phyloP scores from a whole-genome alignment of 2,113 vertebrate genomes.

The Tichodroma muraria region DNA sequence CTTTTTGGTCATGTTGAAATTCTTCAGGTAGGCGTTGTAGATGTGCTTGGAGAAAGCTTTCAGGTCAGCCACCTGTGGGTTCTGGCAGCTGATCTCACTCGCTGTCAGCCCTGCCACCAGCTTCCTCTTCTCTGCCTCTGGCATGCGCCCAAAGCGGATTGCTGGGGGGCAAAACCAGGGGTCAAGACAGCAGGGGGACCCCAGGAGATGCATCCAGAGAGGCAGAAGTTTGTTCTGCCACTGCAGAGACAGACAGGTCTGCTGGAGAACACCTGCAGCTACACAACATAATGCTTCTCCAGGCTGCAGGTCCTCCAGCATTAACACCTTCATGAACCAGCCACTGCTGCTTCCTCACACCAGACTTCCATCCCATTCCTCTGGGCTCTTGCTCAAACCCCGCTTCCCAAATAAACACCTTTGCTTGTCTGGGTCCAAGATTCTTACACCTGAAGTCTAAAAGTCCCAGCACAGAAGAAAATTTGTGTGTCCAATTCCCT shows the following conservation, averaged over 20 bases:
- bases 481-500: not conserved
- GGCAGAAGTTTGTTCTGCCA: not conserved
- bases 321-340: not conserved
- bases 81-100: conserved; percentile 73
- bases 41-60: conserved; percentile 93
- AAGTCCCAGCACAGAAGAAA: not conserved
- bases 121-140: conserved; percentile 94
- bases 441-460: not conserved
- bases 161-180: conserved; percentile 62
- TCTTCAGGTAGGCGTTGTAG: conserved; percentile 92
- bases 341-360: not conserved
- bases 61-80: conserved; percentile 85
- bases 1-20: conserved; percentile 98
- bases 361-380: not conserved
- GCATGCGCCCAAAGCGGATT: conserved; percentile 96
- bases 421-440: not conserved
- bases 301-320: not conserved
- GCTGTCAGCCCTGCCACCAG: conserved; percentile 87
- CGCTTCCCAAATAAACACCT: not conserved
- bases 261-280: not conserved
- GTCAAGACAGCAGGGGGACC: not conserved
- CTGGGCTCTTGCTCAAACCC: not conserved
- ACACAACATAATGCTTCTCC: not conserved
- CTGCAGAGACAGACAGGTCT: not conserved
- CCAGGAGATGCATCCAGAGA: not conserved